Evolutionary conservation across 35 echinoderm and acorn worm species (phyloP).

Genomic region (Anneissia japonica): DNA sequence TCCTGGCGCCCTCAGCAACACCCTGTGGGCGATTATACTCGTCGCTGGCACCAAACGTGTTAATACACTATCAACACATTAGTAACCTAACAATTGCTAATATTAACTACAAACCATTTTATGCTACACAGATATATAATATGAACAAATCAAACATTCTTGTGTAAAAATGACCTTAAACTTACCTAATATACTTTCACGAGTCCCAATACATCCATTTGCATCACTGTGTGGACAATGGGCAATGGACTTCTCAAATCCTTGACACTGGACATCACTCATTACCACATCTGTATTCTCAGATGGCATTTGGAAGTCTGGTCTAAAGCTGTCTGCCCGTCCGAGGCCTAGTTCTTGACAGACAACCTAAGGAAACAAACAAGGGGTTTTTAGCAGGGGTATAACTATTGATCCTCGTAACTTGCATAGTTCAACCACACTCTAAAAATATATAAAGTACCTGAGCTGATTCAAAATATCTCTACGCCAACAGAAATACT

Average conservation of each 20-base stretch:
- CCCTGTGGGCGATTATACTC: no score
- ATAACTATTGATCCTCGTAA: background rate
- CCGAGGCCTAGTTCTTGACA: conserved; percentile 78
- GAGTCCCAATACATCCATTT: background rate
- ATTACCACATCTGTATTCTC: conserved; percentile 39
- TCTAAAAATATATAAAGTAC: background rate
- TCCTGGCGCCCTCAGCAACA: no score
- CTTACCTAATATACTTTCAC: conserved; percentile 56
- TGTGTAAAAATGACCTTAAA: background rate
- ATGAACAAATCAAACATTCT: no score
- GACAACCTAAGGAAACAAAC: conserved; percentile 44
- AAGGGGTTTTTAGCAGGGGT: no score
- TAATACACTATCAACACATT: no score
- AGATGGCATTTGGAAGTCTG: conserved; percentile 12
- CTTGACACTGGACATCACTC: conserved; percentile 59
- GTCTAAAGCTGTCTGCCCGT: background rate
- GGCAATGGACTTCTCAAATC: conserved; percentile 59
- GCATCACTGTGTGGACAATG: conserved; percentile 30
- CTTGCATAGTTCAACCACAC: background rate
- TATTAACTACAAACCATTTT: no score
- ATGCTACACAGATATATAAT: no score
- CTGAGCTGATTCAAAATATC: no score
- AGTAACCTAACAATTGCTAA: no score
- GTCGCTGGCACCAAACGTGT: no score
- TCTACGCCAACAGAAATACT: no score